Base-by-base conservation (phyloP, 2,888 invertebrate species). In the Steinernema scapterisci region DNA sequence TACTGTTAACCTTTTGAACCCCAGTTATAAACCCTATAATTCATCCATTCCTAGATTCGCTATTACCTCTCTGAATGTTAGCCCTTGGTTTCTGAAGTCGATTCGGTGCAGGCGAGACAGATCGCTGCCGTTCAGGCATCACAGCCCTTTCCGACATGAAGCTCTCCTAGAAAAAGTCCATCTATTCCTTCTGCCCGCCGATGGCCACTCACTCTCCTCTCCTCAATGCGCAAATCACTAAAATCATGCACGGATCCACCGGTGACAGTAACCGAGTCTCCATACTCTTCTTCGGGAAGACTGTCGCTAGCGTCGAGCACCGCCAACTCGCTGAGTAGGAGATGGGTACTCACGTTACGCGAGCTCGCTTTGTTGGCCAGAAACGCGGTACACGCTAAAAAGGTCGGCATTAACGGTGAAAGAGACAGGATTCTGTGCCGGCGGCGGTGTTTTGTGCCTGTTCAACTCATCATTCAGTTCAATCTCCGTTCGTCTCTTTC, bases 211-310 rank as follows among this genome's bases (percentile, higher is more conserved):
- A 63, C 63, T 31, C 31, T 27, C 19, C 63, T 13, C 31, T 63
- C 63, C 16, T 63, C 31, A 16, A 63, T 13, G 31, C 6, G 13
- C 31, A 63, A 6, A 63, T 63, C 63, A 11, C 38, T 27, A 16
- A 63, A 63, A 3, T 16, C 16, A 63, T 63, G 63, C 9, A 63
- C 63, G 11, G 63, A 63, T 6, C n/a, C 31, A 5, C 13, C 63
- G 9, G 2, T 27, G 1, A 63, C 38, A 5, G 31, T 63, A 1
- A 63, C 31, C 27, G 11, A 11, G 13, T 63, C 27, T 1, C 63
- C 63, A 38, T 31, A 63, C 19, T 63, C 63, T 25, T 63, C 63
- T 7, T 63, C 63, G 27, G 63, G 63, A 6, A 63, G n/a, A 27
- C 5, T 6, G 31, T 25, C 16, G 27, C 6, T 13, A 1, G 63